These are phyloP conservation scores for Drosophila pachea DNA, from an alignment of 1,140 invertebrate species.

Conservation along the genomic window DNA sequence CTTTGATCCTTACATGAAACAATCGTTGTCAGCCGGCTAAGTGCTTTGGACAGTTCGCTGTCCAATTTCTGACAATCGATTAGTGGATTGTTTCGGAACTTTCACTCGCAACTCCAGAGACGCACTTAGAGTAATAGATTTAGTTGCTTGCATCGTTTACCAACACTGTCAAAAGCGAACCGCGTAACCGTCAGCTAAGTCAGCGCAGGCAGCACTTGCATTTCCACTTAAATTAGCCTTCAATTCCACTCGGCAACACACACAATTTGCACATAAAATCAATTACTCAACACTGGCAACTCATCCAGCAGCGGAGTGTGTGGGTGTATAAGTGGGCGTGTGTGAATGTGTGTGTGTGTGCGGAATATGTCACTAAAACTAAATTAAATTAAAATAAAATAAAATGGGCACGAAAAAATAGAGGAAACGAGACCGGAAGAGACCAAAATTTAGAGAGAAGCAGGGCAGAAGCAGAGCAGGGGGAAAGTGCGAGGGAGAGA, in stretches of 20 bases:
- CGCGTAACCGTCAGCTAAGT: neutral
- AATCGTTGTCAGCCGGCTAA: conserved; percentile 22
- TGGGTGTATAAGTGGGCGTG: conserved; percentile 6
- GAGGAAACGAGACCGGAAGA: neutral
- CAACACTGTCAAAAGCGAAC: neutral
- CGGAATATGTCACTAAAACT: conserved; percentile 40
- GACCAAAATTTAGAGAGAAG: too few species aligned
- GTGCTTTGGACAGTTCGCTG: conserved; percentile 18
- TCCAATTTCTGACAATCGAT: conserved; percentile 6
- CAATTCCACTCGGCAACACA: conserved; percentile 20
- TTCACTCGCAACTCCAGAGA: neutral
- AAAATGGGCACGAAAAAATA: conserved; percentile 40
- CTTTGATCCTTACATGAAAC: conserved; percentile 21
- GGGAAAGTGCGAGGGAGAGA: neutral
- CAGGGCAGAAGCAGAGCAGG: too few species aligned
- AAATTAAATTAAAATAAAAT: conserved; percentile 65
- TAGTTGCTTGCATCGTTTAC: neutral
- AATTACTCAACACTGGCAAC: conserved; percentile 32
- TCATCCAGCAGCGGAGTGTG: conserved; percentile 4
- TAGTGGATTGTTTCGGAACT: conserved; percentile 9
- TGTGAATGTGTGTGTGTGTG: neutral
- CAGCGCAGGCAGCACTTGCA: neutral
- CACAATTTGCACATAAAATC: conserved; percentile 32
- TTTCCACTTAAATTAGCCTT: conserved; percentile 27
- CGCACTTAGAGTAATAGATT: too few species aligned